A percentile compares a stretch with the other conserved stretches of the same genome.
Evolutionary conservation across 2,113 vertebrate species (phyloP).

Genomic region (Morone chrysops): DNA sequence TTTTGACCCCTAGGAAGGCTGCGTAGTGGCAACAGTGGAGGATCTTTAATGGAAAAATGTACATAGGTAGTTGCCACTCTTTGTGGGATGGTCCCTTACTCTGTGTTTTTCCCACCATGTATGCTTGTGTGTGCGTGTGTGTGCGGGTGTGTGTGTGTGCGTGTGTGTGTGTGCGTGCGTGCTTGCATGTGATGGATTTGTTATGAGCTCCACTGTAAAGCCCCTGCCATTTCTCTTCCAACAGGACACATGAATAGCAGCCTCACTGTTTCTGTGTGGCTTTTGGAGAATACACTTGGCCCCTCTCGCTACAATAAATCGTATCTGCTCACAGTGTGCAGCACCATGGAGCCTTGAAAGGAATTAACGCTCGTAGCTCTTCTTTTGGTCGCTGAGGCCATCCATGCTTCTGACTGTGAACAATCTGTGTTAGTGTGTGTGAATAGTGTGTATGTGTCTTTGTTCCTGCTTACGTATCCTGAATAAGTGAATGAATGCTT

Average conservation of each 20-base stretch:
- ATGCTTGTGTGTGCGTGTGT: neutral
- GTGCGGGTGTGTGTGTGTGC: neutral
- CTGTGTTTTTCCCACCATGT: constrained; percentile 52
- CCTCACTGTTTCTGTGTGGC: constrained; percentile 52
- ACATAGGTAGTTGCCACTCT: neutral
- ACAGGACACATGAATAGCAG: constrained; percentile 61
- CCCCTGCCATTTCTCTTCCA: constrained; percentile 45
- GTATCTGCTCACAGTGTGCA: constrained; percentile 62
- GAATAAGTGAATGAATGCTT: constrained; percentile 4
- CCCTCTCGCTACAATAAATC: constrained; percentile 73
- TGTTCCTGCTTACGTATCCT: constrained; percentile 5
- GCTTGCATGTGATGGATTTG: constrained; percentile 8
- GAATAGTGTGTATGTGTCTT: constrained; percentile 1
- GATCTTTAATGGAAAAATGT: neutral
- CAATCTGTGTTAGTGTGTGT: constrained; percentile 13
- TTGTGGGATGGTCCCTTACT: neutral
- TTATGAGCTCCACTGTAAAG: constrained; percentile 22
- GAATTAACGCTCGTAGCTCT: constrained; percentile 55
- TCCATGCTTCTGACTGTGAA: constrained; percentile 2
- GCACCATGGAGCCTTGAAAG: constrained; percentile 72
- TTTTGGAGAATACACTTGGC: constrained; percentile 52
- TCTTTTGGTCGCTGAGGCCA: constrained; percentile 20
- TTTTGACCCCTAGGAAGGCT: neutral
- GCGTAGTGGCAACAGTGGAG: too few species aligned
- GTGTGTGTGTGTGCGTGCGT: constrained; percentile 22